Evolutionary conservation across 2,797 vertebrate genomes (phyloP).

Genomic region (Florisuga fusca): DNA sequence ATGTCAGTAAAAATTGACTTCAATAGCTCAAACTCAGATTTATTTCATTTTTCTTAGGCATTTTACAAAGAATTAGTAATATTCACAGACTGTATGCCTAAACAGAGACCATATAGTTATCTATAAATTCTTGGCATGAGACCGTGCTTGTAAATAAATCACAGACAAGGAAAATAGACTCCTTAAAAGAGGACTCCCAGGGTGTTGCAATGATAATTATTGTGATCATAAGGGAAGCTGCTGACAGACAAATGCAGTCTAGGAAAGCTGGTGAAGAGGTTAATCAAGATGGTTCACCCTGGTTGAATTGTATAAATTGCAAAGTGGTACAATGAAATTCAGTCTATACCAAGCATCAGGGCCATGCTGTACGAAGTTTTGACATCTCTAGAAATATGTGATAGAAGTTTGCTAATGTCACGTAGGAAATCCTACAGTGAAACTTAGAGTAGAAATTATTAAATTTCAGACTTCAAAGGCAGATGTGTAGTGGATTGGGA

Average conservation of each 20-base stretch:
- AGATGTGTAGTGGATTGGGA: background rate
- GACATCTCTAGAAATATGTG: accelerated
- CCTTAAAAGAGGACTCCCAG: background rate
- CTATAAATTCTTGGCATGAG: background rate
- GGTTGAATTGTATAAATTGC: background rate
- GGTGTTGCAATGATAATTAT: background rate
- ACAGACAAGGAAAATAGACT: background rate
- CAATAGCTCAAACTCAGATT: background rate
- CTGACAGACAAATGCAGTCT: background rate
- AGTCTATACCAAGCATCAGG: background rate
- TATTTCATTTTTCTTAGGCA: background rate
- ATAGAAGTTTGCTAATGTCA: background rate
- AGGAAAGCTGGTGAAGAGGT: background rate
- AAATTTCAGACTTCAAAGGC: background rate
- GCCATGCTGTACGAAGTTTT: background rate
- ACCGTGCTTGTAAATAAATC: background rate
- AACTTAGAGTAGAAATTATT: background rate
- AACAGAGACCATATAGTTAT: background rate
- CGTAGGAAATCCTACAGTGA: background rate
- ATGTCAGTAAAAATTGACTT: background rate
- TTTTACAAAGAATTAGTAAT: background rate
- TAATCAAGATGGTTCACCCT: background rate
- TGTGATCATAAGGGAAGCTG: background rate
- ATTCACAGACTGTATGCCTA: background rate
- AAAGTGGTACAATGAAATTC: background rate